Evolutionary conservation across 2,797 vertebrate species (phyloP), one percentile per base, ranked within the genome.

Genomic region (Crax fasciolata): DNA sequence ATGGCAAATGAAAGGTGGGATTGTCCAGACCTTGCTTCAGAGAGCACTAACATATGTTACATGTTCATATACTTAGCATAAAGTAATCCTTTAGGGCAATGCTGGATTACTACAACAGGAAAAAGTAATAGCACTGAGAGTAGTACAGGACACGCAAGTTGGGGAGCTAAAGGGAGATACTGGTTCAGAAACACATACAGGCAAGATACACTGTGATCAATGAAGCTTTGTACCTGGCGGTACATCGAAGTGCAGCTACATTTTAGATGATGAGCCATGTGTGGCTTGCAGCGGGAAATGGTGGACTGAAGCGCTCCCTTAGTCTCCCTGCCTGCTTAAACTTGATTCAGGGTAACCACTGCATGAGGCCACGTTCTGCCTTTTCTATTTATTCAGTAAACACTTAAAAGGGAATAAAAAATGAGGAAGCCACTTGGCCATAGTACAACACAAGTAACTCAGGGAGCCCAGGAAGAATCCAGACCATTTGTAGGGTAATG

Each of bases 331-430:
- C 19, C 35, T 86, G 52, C 48, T 49, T 68, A 28, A 70, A 3
- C 39, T 51, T 62, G 43, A 76, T 35, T 5, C 58, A 54, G 48
- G 35, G 43, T 25, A 76, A 68, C 19, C 18, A 81, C 41, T 2
- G 4, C 32, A 39, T 1, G 0, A 1, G 1, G 6, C 17, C 13
- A 4, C 11, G 4, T 35, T 82, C 39, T 84, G n/a, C 9, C 8
- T 30, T 27, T 80, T 13, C 24, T 73, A 17, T 39, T 91, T 43
- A 30, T 85, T 66, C 59, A 75, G 51, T 11, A 76, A 38, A 61
- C 39, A 10, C 14, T 72, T 51, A 46, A 79, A 93, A 49, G 13
- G n/a, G 48, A 13, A 2, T 14, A 25, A 44, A 44, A 57, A 62
- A 61, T 79, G 23, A 51, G 35, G 6, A 58, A 83, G 11, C 7